Conservation (phyloP, 2,888 invertebrate species). For the Limnephilus rhombicus region DNA sequence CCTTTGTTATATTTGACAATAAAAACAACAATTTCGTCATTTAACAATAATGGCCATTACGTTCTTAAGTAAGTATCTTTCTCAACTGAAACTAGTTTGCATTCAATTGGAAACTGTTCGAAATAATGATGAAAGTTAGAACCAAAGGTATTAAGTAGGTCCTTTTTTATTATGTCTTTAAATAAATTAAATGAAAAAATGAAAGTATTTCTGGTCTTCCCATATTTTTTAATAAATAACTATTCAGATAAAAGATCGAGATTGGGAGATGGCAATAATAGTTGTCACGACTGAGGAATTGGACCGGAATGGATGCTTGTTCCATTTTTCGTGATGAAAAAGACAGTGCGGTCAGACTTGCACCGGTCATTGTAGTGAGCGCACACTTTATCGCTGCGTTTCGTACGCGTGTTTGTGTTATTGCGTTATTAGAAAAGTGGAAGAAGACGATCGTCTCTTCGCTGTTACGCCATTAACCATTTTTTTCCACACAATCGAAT, state of each 20-base stretch:
- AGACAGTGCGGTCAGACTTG: background rate
- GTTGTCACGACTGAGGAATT: background rate
- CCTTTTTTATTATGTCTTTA: too few species aligned
- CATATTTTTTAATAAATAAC: background rate
- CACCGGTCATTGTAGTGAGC: background rate
- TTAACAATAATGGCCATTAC: background rate
- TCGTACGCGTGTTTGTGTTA: too few species aligned
- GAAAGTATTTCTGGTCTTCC: background rate
- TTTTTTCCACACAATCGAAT: too few species aligned
- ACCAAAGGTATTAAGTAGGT: background rate
- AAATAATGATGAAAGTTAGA: background rate
- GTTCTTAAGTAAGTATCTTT: background rate
- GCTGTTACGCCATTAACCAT: too few species aligned
- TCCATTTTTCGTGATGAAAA: background rate
- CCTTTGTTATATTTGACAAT: background rate
- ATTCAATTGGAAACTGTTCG: background rate
- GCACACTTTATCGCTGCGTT: too few species aligned
- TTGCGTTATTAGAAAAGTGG: too few species aligned
- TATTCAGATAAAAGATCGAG: background rate
- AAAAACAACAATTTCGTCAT: background rate
- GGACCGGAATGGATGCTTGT: background rate
- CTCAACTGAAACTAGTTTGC: background rate
- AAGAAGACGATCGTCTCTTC: too few species aligned
- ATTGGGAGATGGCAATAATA: background rate
- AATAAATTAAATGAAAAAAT: background rate